These are phyloP conservation scores for Conops quadrifasciatus DNA, from an alignment of 2,888 invertebrate genomes.

Conservation along the genomic window DNA sequence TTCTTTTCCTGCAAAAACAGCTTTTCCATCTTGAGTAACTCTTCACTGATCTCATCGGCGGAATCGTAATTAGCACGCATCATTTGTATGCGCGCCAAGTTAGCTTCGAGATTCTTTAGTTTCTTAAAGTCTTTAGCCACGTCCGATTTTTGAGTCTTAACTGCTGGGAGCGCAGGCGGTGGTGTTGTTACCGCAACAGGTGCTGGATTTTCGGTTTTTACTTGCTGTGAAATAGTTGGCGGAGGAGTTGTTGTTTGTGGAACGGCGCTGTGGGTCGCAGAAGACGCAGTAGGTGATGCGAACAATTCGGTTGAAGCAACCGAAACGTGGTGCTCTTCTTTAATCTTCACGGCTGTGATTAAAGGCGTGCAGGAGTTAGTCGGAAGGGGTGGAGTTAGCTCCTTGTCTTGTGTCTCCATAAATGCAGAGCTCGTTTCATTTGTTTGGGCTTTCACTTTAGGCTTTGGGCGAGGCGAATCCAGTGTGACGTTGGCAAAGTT, in stretches of 20 bases:
- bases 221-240: background rate
- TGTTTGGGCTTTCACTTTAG: slow-evolving; percentile 16
- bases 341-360: background rate
- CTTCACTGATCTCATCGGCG: slow-evolving; percentile 61
- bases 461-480: slow-evolving; percentile 30
- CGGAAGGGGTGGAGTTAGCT: slow-evolving; percentile 4
- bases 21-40: slow-evolving; percentile 60
- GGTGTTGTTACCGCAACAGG: slow-evolving; percentile 36
- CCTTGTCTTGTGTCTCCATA: background rate
- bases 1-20: slow-evolving; percentile 59
- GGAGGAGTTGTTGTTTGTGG: slow-evolving; percentile 8
- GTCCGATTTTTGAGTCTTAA: slow-evolving; percentile 44
- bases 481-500: slow-evolving; percentile 41
- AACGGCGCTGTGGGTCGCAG: background rate
- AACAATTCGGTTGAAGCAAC: background rate
- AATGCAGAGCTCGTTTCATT: background rate
- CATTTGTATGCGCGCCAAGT: slow-evolving; percentile 60
- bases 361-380: too few species aligned
- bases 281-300: background rate
- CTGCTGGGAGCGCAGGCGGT: slow-evolving; percentile 17
- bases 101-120: slow-evolving; percentile 58
- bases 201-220: slow-evolving; percentile 38
- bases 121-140: slow-evolving; percentile 60
- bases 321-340: background rate
- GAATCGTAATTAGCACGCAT: slow-evolving; percentile 62